Percentiles rank a stretch among this genome's conserved stretches.
Evolutionary conservation across 2,888 invertebrate species (phyloP).

Genomic region (Napeogenes inachia): DNA sequence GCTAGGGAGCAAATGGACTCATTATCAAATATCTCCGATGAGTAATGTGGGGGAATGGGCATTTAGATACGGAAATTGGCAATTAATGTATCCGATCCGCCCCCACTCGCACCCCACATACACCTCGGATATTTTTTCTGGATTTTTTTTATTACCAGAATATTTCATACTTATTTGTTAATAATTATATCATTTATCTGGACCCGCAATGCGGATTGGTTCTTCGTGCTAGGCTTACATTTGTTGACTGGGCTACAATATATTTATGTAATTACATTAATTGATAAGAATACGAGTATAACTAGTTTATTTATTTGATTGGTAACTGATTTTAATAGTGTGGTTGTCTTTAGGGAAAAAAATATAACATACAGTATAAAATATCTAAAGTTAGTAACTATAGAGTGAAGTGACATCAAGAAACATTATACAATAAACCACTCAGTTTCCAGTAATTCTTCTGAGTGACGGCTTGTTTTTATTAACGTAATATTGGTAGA

Average conservation of each 20-base stretch:
- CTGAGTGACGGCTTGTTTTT: slow-evolving; percentile 36
- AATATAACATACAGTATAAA: too few species aligned
- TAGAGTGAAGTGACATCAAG: neutral
- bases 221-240: neutral
- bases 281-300: neutral
- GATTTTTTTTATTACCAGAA: slow-evolving; percentile 53
- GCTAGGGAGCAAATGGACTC: slow-evolving; percentile 43
- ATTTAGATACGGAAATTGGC: slow-evolving; percentile 57
- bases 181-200: slow-evolving; percentile 45
- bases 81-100: slow-evolving; percentile 59
- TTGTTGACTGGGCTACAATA: neutral
- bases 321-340: too few species aligned
- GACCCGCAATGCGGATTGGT: slow-evolving; percentile 26
- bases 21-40: slow-evolving; percentile 55
- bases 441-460: slow-evolving; percentile 41
- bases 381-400: too few species aligned
- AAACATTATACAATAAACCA: slow-evolving; percentile 37
- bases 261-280: neutral
- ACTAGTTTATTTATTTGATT: too few species aligned
- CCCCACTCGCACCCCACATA: slow-evolving; percentile 33
- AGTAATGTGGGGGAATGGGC: slow-evolving; percentile 45
- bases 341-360: too few species aligned
- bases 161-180: slow-evolving; percentile 59
- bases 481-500: slow-evolving; percentile 21
- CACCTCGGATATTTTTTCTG: slow-evolving; percentile 42